phyloP scores from a whole-genome alignment of 2,113 vertebrate genomes.

The Conger conger region DNA sequence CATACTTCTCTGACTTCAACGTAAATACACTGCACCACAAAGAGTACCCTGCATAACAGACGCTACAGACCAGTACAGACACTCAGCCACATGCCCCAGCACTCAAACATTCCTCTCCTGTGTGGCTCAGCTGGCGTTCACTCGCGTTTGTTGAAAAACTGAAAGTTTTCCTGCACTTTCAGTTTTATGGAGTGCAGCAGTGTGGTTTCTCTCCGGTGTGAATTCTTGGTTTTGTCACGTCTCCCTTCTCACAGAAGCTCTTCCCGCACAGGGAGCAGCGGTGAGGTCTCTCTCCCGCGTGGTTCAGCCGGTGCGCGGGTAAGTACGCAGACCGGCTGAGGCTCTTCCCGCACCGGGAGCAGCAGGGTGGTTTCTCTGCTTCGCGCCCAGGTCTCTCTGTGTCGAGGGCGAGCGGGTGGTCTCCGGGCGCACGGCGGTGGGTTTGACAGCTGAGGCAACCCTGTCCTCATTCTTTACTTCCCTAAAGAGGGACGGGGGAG shows the following conservation, averaged over 20 bases:
- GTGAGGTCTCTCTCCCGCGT: constrained; percentile 42
- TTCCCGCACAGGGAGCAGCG: constrained; percentile 34
- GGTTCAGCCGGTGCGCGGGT: constrained; percentile 32
- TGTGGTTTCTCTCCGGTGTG: constrained; percentile 13
- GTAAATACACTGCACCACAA: too few species aligned
- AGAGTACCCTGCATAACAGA: too few species aligned
- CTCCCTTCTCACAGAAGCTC: constrained; percentile 26
- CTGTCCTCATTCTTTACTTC: not conserved
- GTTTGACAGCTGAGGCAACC: not conserved
- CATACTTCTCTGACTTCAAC: too few species aligned
- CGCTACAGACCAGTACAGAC: too few species aligned
- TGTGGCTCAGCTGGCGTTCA: constrained; percentile 12
- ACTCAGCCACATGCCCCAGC: too few species aligned
- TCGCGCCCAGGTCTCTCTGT: constrained; percentile 50
- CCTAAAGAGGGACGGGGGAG: not conserved
- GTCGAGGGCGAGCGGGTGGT: not conserved
- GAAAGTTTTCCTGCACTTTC: constrained; percentile 7
- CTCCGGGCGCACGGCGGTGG: not conserved
- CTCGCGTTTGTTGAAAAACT: not conserved
- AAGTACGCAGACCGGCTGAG: constrained; percentile 68
- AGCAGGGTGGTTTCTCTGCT: constrained; percentile 68
- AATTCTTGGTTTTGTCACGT: constrained; percentile 6
- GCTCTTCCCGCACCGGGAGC: constrained; percentile 41
- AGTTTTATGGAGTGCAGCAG: constrained; percentile 12
- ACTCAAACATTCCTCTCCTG: not conserved